These are phyloP conservation scores for Sesia apiformis DNA, from an alignment of 2,888 invertebrate genomes.

Conservation along the genomic window DNA sequence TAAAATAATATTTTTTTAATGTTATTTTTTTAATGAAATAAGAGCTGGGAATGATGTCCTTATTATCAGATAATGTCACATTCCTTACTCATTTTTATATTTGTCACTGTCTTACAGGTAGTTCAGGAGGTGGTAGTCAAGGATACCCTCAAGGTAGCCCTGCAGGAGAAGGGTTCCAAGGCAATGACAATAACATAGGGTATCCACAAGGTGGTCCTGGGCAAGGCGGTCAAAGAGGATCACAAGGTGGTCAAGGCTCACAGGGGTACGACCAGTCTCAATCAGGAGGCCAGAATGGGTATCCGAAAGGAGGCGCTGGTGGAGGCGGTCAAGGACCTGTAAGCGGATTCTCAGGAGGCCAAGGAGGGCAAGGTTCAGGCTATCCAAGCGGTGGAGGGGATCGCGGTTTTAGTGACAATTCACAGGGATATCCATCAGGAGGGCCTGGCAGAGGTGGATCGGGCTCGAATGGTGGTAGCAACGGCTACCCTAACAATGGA, in stretches of 20 bases:
- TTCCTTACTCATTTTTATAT: too few relatives aligned
- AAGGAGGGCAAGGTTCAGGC: not conserved
- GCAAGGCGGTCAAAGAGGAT: constrained; percentile 8
- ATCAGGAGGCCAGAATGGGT: constrained; percentile 1
- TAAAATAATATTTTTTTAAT: too few relatives aligned
- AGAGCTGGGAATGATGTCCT: too few relatives aligned
- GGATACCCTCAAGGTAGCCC: constrained; percentile 16
- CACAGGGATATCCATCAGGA: constrained; percentile 5
- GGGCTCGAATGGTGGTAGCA: constrained; percentile 6
- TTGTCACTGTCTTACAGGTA: not conserved
- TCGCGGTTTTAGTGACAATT: not conserved
- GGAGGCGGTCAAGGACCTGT: constrained; percentile 1
- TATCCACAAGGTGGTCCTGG: constrained; percentile 19
- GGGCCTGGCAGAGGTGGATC: constrained; percentile 3
- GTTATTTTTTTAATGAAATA: too few relatives aligned
- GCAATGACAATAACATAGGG: constrained; percentile 19
- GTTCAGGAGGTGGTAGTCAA: constrained; percentile 6
- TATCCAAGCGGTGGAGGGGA: not conserved
- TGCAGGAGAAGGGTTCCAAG: constrained; percentile 20
- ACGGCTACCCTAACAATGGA: constrained; percentile 11
- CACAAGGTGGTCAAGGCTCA: constrained; percentile 12
- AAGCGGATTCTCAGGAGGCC: not conserved
- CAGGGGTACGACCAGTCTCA: constrained; percentile 3
- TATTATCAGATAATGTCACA: too few relatives aligned
- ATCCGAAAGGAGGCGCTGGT: constrained; percentile 10